These are phyloP conservation scores for Taeniopygia guttata DNA, from an alignment of 2,797 vertebrate genomes.

Conservation along the genomic window DNA sequence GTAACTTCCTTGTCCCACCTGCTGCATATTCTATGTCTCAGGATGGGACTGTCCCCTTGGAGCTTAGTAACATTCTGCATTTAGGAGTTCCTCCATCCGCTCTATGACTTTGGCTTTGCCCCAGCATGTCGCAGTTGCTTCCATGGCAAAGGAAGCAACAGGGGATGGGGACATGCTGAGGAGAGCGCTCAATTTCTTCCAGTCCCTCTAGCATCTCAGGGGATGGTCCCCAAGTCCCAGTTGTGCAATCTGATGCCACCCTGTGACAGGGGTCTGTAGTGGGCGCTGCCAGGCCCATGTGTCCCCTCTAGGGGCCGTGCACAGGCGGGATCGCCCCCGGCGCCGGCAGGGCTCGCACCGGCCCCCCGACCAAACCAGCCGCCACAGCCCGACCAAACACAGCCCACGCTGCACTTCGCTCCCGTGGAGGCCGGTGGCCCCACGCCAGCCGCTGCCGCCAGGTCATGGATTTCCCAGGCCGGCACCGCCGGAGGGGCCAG, in stretches of 20 bases:
- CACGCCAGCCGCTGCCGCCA: neutral
- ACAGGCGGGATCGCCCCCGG: neutral
- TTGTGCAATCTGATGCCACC: neutral
- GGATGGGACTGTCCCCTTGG: neutral
- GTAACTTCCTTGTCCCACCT: neutral
- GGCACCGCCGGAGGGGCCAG: neutral
- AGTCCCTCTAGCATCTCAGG: neutral
- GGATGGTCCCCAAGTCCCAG: neutral
- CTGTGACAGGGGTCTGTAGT: no score
- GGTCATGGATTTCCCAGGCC: slow-evolving; percentile 50
- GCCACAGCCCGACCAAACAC: neutral
- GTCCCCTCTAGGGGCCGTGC: neutral
- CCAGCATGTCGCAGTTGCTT: neutral
- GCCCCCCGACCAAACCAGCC: neutral
- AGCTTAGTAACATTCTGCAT: neutral
- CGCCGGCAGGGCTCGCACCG: neutral
- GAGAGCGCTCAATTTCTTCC: neutral
- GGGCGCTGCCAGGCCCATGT: neutral
- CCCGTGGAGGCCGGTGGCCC: neutral
- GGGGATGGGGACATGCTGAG: neutral
- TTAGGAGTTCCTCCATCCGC: fast-evolving
- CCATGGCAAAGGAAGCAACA: neutral
- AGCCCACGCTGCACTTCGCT: neutral
- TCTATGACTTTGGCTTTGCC: neutral
- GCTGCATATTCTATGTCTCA: neutral